Conservation (phyloP, 1,140 invertebrate genomes). For the Brachystomella parvula region DNA sequence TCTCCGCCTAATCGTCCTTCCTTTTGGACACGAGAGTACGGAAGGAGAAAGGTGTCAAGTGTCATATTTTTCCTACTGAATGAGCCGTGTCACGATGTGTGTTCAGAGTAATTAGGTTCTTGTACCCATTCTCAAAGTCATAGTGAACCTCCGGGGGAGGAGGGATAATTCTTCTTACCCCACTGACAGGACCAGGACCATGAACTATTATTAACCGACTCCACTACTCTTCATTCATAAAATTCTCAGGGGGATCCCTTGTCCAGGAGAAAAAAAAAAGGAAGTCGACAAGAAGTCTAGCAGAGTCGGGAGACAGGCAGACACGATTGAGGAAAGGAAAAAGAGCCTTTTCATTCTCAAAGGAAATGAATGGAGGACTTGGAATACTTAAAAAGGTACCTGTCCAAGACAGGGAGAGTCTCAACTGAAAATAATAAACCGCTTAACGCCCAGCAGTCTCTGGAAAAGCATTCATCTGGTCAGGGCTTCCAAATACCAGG, state of each 20-base stretch:
- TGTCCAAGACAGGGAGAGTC: background rate
- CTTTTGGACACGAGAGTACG: background rate
- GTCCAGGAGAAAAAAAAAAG: background rate
- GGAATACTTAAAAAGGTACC: background rate
- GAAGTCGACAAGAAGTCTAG: conserved; percentile 4
- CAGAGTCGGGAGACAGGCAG: background rate
- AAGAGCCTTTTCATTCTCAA: too few relatives aligned
- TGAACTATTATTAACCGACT: too few relatives aligned
- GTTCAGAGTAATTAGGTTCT: background rate
- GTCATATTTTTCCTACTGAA: background rate
- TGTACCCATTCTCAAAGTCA: background rate
- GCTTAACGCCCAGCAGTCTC: background rate
- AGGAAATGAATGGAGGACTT: too few relatives aligned
- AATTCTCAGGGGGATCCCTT: background rate
- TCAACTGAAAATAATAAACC: background rate
- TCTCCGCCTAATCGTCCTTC: too few relatives aligned
- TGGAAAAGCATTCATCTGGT: background rate
- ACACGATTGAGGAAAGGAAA: background rate
- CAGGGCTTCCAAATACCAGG: too few relatives aligned
- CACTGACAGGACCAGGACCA: background rate
- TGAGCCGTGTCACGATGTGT: background rate
- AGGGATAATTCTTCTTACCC: background rate
- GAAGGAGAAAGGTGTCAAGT: background rate
- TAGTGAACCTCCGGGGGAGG: background rate
- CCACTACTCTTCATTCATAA: conserved; percentile 1